A percentile compares a stretch with the other conserved stretches of the same genome.
phyloP scores from a whole-genome alignment of 2,113 vertebrate species.

The Phylloscopus trochilus region DNA sequence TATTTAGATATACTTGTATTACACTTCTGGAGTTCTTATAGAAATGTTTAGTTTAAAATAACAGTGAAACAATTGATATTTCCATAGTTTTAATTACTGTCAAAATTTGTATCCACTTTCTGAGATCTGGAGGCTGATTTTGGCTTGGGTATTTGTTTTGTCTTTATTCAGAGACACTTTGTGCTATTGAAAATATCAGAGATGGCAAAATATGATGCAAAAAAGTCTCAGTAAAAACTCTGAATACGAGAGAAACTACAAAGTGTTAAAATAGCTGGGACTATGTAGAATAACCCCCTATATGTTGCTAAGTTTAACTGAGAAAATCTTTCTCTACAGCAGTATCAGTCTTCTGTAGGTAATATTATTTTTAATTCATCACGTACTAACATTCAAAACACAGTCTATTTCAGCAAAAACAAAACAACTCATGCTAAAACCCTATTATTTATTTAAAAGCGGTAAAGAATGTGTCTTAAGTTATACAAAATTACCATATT shows the following conservation, averaged over 20 bases:
- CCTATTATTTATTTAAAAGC: constrained; percentile 55
- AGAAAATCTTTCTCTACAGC: constrained; percentile 35
- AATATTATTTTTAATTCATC: constrained; percentile 31
- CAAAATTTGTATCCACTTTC: constrained; percentile 21
- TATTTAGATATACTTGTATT: constrained; percentile 57
- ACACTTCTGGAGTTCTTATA: constrained; percentile 25
- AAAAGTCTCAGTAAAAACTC: neutral
- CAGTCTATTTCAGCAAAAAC: constrained; percentile 19
- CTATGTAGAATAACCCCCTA: neutral
- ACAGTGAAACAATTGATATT: constrained; percentile 25
- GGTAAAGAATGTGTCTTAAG: constrained; percentile 44
- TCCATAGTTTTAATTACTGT: constrained; percentile 39
- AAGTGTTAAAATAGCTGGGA: constrained; percentile 38
- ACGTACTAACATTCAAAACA: constrained; percentile 35
- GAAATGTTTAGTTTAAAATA: constrained; percentile 68
- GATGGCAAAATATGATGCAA: neutral
- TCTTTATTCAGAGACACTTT: constrained; percentile 8
- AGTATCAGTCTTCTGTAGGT: neutral
- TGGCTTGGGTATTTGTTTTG: constrained; percentile 23
- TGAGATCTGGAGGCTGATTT: neutral
- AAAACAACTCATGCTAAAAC: constrained; percentile 7
- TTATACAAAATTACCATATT: constrained; percentile 42
- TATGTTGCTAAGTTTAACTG: constrained; percentile 43
- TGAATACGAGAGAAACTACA: constrained; percentile 1
- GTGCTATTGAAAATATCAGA: neutral